Conservation (phyloP, 2,888 invertebrate species). For the Sarcophaga caerulescens region DNA sequence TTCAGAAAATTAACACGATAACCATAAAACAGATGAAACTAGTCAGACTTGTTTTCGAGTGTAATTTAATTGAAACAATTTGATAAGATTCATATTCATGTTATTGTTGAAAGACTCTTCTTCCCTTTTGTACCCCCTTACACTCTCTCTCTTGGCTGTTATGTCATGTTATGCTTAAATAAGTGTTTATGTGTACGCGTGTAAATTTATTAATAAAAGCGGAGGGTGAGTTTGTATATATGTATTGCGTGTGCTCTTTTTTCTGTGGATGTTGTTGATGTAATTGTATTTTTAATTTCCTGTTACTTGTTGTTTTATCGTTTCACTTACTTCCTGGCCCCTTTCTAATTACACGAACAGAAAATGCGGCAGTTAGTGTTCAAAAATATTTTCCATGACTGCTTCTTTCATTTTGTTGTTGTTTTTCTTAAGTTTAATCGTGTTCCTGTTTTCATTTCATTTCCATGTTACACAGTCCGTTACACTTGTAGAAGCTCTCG, state of each 20-base stretch:
- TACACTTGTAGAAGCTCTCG: constrained; percentile 16
- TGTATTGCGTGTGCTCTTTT: background rate
- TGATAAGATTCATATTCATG: background rate
- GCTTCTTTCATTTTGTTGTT: background rate
- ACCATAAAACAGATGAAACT: background rate
- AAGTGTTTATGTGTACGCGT: background rate
- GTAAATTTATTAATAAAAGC: background rate
- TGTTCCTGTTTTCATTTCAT: constrained; percentile 37
- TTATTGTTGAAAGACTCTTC: background rate
- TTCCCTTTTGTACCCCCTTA: too few species aligned
- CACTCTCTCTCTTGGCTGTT: too few species aligned
- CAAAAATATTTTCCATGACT: background rate
- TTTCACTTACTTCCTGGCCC: background rate
- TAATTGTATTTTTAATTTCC: constrained; percentile 47
- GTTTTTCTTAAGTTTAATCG: too few species aligned
- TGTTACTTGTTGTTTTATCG: constrained; percentile 45
- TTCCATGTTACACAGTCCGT: constrained; percentile 12
- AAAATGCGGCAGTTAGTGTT: too few species aligned
- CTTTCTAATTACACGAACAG: background rate
- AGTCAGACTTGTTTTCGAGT: constrained; percentile 32
- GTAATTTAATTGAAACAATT: constrained; percentile 27
- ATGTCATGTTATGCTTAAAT: too few species aligned
- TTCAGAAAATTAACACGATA: constrained; percentile 19
- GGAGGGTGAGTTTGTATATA: background rate
- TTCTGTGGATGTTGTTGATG: background rate